Conservation (phyloP, 2,113 vertebrate species). For the Xenopus laevis region DNA sequence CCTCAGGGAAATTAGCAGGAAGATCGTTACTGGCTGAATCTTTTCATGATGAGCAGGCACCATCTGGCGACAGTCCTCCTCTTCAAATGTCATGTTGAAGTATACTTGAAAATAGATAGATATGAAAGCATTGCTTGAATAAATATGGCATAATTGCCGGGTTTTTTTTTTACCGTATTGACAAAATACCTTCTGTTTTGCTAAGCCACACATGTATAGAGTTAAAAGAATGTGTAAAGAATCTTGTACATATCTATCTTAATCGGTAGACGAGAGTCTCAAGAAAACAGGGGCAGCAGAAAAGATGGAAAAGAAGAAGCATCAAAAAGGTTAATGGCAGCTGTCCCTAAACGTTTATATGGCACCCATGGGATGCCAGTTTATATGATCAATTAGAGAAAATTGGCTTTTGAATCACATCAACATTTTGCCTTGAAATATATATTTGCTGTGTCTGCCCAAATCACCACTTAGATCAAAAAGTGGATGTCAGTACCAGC, state of each 20-base stretch:
- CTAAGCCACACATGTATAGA: conserved; percentile 13
- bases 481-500: too few species aligned
- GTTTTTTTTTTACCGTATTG: conserved; percentile 10
- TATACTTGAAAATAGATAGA: conserved; percentile 39
- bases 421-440: too few species aligned
- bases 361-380: too few species aligned
- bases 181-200: conserved; percentile 12
- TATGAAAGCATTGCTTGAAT: conserved; percentile 33
- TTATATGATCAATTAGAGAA: too few species aligned
- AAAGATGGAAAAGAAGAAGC: too few species aligned
- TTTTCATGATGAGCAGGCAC: conserved; percentile 45
- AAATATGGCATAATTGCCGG: conserved; percentile 35
- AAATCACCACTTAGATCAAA: too few species aligned
- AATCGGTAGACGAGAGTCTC: too few species aligned
- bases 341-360: too few species aligned
- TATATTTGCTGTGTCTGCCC: too few species aligned
- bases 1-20: conserved; percentile 40
- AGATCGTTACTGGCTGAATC: conserved; percentile 37
- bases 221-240: not conserved
- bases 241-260: not conserved
- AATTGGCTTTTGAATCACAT: too few species aligned
- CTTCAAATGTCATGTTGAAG: conserved; percentile 40
- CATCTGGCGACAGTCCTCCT: conserved; percentile 41
- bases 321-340: too few species aligned
- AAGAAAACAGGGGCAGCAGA: too few species aligned